These are phyloP conservation scores for Aradophagus sp. DNA, from an alignment of 1,140 invertebrate genomes.

Conservation along the genomic window DNA sequence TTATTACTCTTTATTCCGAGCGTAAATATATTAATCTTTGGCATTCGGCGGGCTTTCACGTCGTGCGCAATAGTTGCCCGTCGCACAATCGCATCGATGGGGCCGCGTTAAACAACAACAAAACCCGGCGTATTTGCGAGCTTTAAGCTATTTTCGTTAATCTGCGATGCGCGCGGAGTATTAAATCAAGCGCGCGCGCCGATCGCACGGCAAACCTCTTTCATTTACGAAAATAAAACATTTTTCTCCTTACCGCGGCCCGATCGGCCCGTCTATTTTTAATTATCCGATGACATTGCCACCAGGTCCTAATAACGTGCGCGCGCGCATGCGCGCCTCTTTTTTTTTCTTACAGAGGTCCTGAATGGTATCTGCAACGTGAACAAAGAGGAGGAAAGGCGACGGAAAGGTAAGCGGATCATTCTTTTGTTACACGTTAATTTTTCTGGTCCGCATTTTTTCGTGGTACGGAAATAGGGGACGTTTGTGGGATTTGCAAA, in stretches of 20 bases:
- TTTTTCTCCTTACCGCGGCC: slow-evolving; percentile 12
- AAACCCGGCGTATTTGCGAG: slow-evolving; percentile 32
- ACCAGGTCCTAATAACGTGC: too few relatives aligned
- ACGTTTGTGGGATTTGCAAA: too few relatives aligned
- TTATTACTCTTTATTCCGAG: slow-evolving; percentile 58
- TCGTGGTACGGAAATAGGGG: too few relatives aligned
- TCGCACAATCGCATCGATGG: slow-evolving; percentile 5
- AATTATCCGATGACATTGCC: slow-evolving; percentile 21
- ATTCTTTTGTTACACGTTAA: not conserved
- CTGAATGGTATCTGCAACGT: slow-evolving; percentile 85
- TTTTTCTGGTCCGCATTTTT: not conserved
- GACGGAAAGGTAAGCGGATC: slow-evolving; percentile 82
- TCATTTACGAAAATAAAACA: slow-evolving; percentile 33
- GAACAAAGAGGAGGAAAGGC: slow-evolving; percentile 85
- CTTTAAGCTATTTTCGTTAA: slow-evolving; percentile 45
- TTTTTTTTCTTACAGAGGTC: slow-evolving; percentile 83
- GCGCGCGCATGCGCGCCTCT: too few relatives aligned
- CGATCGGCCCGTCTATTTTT: slow-evolving; percentile 23
- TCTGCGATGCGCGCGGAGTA: slow-evolving; percentile 21
- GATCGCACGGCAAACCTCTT: slow-evolving; percentile 14
- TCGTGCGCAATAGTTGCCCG: slow-evolving; percentile 7
- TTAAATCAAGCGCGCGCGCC: slow-evolving; percentile 31
- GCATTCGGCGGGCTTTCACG: slow-evolving; percentile 13
- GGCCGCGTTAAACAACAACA: slow-evolving; percentile 23
- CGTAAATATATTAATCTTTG: slow-evolving; percentile 60